A percentile compares a stretch with the other conserved stretches of the same genome.
These are phyloP conservation scores for Falcunculus frontatus DNA, from an alignment of 2,113 vertebrate genomes.

Conservation along the genomic window DNA sequence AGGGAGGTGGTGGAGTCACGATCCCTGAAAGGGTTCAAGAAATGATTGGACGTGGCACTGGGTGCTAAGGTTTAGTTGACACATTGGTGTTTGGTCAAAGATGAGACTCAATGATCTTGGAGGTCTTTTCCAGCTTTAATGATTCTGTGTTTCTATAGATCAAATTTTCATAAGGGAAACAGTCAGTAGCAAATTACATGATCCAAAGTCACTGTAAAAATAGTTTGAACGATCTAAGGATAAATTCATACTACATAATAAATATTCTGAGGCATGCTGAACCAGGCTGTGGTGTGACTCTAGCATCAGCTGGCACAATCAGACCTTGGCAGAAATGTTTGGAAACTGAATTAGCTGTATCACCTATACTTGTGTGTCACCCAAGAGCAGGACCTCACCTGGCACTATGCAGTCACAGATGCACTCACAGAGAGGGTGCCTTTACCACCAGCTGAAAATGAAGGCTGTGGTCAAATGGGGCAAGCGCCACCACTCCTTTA, in stretches of 20 bases:
- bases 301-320: neutral
- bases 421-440: neutral
- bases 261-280: neutral
- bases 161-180: neutral
- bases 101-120: neutral
- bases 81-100: neutral
- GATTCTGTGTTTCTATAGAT: neutral
- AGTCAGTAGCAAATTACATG: neutral
- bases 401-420: neutral
- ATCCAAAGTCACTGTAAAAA: neutral
- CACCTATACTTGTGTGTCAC: neutral
- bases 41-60: rapidly evolving
- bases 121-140: neutral
- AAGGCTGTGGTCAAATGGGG: neutral
- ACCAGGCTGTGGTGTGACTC: neutral
- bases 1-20: neutral
- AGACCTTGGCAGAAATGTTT: neutral
- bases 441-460: neutral
- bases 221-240: neutral
- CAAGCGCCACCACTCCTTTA: neutral
- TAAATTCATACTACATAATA: neutral
- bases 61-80: neutral
- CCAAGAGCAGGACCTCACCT: neutral
- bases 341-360: neutral
- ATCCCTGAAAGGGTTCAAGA: neutral